phyloP scores from a whole-genome alignment of 2,113 vertebrate genomes.

The Electrona antarctica region DNA sequence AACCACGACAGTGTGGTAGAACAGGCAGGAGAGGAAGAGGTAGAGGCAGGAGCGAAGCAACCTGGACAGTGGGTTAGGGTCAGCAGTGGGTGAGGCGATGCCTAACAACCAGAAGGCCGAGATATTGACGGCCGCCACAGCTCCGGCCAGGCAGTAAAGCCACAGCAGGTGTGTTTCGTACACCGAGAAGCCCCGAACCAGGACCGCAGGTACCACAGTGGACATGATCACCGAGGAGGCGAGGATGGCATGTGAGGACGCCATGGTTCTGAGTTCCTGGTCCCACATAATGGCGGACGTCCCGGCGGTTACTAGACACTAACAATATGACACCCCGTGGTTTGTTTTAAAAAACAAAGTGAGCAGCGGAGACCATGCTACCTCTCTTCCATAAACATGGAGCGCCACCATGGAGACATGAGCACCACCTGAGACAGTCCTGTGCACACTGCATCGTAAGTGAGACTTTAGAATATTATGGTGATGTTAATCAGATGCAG shows the following conservation, averaged over 20 bases:
- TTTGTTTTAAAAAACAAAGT: too few relatives aligned
- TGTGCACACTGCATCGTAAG: neutral
- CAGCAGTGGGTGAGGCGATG: slow-evolving; percentile 79
- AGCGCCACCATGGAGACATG: slow-evolving; percentile 10
- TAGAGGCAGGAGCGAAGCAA: slow-evolving; percentile 89
- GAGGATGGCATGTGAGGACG: slow-evolving; percentile 83
- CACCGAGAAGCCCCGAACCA: slow-evolving; percentile 86
- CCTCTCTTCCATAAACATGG: slow-evolving; percentile 64
- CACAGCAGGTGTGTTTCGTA: slow-evolving; percentile 87
- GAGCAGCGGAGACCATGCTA: neutral
- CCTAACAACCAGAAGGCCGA: slow-evolving; percentile 84
- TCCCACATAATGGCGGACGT: slow-evolving; percentile 82
- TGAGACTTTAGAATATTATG: too few relatives aligned
- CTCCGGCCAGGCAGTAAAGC: slow-evolving; percentile 84
- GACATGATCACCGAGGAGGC: slow-evolving; percentile 80
- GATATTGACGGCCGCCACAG: slow-evolving; percentile 80
- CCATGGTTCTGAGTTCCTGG: slow-evolving; percentile 84
- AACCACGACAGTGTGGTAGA: slow-evolving; percentile 91
- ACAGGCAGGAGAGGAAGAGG: slow-evolving; percentile 90
- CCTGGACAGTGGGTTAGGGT: slow-evolving; percentile 83
- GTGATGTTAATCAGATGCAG: too few relatives aligned
- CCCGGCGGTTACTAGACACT: too few relatives aligned
- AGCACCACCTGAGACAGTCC: too few relatives aligned
- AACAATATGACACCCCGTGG: too few relatives aligned
- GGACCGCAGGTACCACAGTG: slow-evolving; percentile 75